Evolutionary conservation across 2,888 invertebrate genomes (phyloP), one percentile per base, ranked within the genome.

Genomic region (Spisula solida): DNA sequence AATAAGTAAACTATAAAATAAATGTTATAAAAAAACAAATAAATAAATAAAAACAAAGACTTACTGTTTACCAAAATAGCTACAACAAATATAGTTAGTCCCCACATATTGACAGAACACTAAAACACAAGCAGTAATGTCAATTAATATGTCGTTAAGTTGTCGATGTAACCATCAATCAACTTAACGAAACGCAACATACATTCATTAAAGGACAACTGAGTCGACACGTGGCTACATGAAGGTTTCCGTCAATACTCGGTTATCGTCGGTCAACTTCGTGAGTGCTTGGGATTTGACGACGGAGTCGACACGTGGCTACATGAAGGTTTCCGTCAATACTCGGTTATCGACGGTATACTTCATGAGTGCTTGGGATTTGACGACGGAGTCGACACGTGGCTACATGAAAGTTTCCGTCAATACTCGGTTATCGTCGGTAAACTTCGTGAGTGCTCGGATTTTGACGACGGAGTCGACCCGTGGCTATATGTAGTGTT

Each of bases 131-230:
- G 31, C 16, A 14, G 16, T 31, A 18, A 31, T 14, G 31, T 18
- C 12, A 6, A 31, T 31, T 31, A 75, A 75, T 31, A 75, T 31
- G 18, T n/a, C n/a, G n/a, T 66, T 66, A 66, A 75, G 31, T 12
- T 31, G 75, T 31, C 75, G 5, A 75, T 31, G 31, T 18, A 18
- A 14, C 14, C 75, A 75, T 75, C 75, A 31, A 75, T 75, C 75
- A 75, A n/a, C 6, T 10, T 6, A 31, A 4, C 8, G 1, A 70
- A 16, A 70, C 14, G 18, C 34, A 16, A 18, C 34, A 18, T 75
- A 75, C 75, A 75, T 75, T 31, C 31, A 34, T 75, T 75, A 75
- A 75, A 75, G 75, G 34, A 75, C 75, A 75, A 75, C 75, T 16
- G 18, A 31, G 10, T 75, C 29, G 31, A 75, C 75, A 75, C 18